These are phyloP conservation scores for Oreochromis grahami DNA, from an alignment of 2,797 vertebrate genomes.

Conservation along the genomic window DNA sequence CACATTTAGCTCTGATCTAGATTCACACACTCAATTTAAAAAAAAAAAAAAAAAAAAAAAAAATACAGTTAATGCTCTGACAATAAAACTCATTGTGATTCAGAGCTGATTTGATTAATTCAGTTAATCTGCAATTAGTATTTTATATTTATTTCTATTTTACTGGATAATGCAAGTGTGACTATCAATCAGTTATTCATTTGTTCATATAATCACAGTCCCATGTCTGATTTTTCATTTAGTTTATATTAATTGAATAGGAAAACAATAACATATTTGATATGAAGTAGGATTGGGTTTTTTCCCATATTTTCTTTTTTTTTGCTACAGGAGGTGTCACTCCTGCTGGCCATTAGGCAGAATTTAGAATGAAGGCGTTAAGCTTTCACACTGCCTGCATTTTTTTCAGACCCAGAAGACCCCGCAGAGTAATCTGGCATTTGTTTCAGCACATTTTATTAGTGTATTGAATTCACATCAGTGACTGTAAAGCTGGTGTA, in stretches of 20 bases:
- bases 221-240: neutral
- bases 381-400: neutral
- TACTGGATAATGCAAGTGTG: neutral
- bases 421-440: neutral
- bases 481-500: neutral
- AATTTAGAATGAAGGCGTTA: neutral
- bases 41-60: fast-evolving
- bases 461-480: neutral
- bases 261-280: neutral
- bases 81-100: neutral
- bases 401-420: neutral
- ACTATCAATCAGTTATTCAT: neutral
- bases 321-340: neutral
- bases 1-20: neutral
- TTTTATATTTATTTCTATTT: neutral
- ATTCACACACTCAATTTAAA: neutral
- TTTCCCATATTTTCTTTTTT: too few species aligned
- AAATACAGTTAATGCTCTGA: neutral
- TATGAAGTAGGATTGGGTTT: fast-evolving
- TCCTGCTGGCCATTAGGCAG: neutral
- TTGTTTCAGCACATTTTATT: neutral
- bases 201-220: neutral
- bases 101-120: neutral
- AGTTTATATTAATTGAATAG: neutral
- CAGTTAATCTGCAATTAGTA: neutral